These are phyloP conservation scores for Labia minor DNA, from an alignment of 2,888 invertebrate genomes.

Conservation along the genomic window DNA sequence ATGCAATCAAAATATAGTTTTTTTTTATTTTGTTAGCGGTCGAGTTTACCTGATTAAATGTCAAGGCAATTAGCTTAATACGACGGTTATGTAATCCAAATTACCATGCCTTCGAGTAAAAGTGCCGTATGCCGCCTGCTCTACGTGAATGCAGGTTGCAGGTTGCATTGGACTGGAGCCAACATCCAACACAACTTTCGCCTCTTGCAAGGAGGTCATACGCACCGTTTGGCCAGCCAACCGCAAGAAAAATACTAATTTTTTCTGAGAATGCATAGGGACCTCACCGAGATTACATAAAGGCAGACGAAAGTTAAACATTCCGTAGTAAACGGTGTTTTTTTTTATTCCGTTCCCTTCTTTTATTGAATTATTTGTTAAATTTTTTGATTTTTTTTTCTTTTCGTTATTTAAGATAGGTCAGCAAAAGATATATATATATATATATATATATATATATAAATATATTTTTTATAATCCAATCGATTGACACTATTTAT, in stretches of 20 bases:
- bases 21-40: not conserved
- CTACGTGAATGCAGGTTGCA: not conserved
- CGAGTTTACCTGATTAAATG: slow-evolving; percentile 13
- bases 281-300: slow-evolving; percentile 13
- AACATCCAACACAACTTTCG: not conserved
- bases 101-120: slow-evolving; percentile 8
- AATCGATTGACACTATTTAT: not conserved
- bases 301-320: slow-evolving; percentile 17
- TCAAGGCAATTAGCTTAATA: slow-evolving; percentile 13
- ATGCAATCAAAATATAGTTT: not conserved
- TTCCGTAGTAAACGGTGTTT: slow-evolving; percentile 6
- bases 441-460: not conserved
- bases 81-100: not conserved
- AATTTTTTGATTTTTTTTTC: too few relatives aligned
- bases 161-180: slow-evolving; percentile 13
- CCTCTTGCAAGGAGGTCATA: slow-evolving; percentile 18
- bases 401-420: not conserved
- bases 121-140: not conserved
- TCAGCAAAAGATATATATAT: not conserved
- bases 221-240: slow-evolving; percentile 20
- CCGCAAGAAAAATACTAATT: slow-evolving; percentile 17
- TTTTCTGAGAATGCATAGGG: not conserved
- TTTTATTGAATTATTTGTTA: not conserved
- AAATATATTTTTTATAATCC: not conserved
- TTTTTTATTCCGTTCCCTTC: not conserved